Base-by-base conservation (phyloP, 2,888 invertebrate genomes). In the Cremastobaeus sp. region DNA sequence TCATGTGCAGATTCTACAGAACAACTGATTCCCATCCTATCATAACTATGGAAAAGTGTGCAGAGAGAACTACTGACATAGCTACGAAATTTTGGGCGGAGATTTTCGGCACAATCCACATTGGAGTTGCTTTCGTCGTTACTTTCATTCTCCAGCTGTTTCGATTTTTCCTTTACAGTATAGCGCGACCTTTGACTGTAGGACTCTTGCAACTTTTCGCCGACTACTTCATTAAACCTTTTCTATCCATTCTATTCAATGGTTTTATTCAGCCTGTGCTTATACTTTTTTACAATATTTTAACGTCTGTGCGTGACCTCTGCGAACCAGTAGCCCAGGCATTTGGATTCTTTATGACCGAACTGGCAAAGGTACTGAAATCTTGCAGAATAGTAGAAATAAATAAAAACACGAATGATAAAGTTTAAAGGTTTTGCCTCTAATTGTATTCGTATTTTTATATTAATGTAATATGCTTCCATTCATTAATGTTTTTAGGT, bases 51-150 rank as follows among this genome's bases (percentile, higher is more conserved):
- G 91, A 92, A 71, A 84, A 89, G 21, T 81, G 91, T 17, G 91
- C 91, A 0, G 91, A 92, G 74, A 90, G 89, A 77, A 90, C 91
- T 0, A 91, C 91, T 60, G 85, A 88, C 45, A 89, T 89, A 71
- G 91, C 91, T 1, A 91, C 90, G 0, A 89, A 89, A 78, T 92
- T 92, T 81, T 93, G 92, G 92, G 92, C 92, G 0, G 92, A 92
- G 79, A 87, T 92, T 70, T 92, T 92, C 79, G 92, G 92, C 0
- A 89, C 90, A 1, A 81, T 92, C 15, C 91, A 92, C 79, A 90
- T 93, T 48, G 90, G 89, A 20, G 88, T 90, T 5, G 89, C 91
- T 0, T 92, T 92, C 79, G 78, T 91, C 3, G 90, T 91, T 0
- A 88, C 91, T 2, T 92, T 92, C 78, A 78, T 92, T 30, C 85